A percentile compares a stretch with the other conserved stretches of the same genome.
Conservation (phyloP, 1,140 invertebrate genomes). For the Limonius californicus region DNA sequence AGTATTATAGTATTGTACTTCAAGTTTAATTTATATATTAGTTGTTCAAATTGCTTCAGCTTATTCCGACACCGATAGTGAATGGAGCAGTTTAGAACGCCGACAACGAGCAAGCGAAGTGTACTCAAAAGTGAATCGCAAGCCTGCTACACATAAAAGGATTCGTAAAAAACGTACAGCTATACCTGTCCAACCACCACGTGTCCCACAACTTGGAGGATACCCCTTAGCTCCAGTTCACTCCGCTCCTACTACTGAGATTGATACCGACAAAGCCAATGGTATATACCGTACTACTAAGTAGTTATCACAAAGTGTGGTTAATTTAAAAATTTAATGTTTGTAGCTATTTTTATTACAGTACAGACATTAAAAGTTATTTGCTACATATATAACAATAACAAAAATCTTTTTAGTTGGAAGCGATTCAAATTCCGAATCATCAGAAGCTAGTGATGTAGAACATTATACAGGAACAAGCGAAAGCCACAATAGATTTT, state of each 20-base stretch:
- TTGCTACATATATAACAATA: background rate
- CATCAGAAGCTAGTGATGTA: constrained; percentile 51
- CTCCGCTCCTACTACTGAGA: constrained; percentile 46
- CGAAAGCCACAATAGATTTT: constrained; percentile 37
- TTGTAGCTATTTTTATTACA: background rate
- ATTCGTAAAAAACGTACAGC: constrained; percentile 71
- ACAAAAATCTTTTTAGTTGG: constrained; percentile 29
- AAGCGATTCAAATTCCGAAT: constrained; percentile 51
- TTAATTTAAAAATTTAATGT: background rate
- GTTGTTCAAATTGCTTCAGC: constrained; percentile 50
- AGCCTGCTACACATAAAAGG: constrained; percentile 72
- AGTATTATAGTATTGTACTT: constrained; percentile 31
- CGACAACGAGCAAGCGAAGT: constrained; percentile 62
- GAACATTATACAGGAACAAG: constrained; percentile 41
- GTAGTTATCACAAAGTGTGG: background rate
- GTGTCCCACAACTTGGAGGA: constrained; percentile 66
- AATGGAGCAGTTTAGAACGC: constrained; percentile 76
- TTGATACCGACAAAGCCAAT: constrained; percentile 45
- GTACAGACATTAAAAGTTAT: background rate
- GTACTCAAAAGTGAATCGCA: constrained; percentile 63
- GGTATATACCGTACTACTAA: constrained; percentile 31
- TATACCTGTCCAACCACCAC: constrained; percentile 80
- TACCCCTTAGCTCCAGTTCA: constrained; percentile 54
- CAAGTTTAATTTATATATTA: background rate
- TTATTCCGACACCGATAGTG: constrained; percentile 84